Evolutionary conservation across 2,888 invertebrate genomes (phyloP).

Genomic region (Tetranychus piercei): DNA sequence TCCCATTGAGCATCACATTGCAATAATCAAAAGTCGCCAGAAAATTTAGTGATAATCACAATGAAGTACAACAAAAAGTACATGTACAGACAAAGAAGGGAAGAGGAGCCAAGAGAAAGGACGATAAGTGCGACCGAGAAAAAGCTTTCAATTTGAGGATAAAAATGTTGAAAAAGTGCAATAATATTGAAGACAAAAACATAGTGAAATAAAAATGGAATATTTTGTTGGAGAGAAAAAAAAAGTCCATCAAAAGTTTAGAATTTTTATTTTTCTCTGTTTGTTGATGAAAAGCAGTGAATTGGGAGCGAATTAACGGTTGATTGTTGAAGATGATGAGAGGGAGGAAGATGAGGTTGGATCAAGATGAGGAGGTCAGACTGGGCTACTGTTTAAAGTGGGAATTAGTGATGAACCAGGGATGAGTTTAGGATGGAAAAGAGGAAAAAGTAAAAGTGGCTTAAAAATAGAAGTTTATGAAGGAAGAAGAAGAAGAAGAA

Average conservation of each 20-base stretch:
- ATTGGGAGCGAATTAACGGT: not conserved
- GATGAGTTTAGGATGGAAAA: not conserved
- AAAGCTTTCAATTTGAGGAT: conserved; percentile 1
- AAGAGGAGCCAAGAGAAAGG: not conserved
- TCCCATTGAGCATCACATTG: conserved; percentile 3
- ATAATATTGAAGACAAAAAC: not conserved
- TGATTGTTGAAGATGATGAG: not conserved
- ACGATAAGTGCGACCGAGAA: not conserved
- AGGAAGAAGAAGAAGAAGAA: not conserved
- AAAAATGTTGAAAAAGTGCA: not conserved
- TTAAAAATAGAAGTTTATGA: not conserved
- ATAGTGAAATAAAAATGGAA: too few relatives aligned
- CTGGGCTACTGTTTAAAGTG: not conserved
- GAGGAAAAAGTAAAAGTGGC: not conserved
- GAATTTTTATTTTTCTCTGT: not conserved
- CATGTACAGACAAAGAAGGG: not conserved
- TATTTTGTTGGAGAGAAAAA: too few relatives aligned
- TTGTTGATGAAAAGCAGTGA: not conserved
- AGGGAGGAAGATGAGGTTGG: not conserved
- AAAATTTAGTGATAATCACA: not conserved
- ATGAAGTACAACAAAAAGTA: not conserved
- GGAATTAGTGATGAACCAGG: not conserved
- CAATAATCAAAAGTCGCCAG: not conserved
- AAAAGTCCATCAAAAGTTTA: not conserved
- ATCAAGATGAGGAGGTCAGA: not conserved